phyloP scores from a whole-genome alignment of 2,888 invertebrate genomes.

The Pristionchus exspectatus region DNA sequence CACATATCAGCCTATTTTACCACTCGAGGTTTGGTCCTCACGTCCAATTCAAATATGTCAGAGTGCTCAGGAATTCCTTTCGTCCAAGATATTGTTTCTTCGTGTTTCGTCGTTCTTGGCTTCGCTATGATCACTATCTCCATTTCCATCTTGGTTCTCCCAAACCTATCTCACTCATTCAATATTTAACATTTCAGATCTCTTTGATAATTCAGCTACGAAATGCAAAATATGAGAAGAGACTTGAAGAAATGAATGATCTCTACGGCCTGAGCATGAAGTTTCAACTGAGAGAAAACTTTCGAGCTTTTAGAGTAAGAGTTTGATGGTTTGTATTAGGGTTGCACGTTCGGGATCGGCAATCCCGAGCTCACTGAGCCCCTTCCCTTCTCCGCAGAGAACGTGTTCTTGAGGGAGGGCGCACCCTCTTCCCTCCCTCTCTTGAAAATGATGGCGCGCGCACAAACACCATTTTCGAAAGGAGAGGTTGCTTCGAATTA shows the following conservation, averaged over 20 bases:
- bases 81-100: background rate
- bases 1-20: background rate
- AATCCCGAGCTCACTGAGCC: too few species aligned
- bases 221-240: background rate
- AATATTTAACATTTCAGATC: background rate
- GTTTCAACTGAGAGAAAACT: conserved; percentile 28
- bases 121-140: background rate
- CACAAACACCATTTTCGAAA: too few species aligned
- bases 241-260: background rate
- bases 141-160: background rate
- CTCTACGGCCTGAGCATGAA: background rate
- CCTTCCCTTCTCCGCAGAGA: too few species aligned
- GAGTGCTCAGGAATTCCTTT: background rate
- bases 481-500: too few species aligned
- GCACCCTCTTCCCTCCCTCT: too few species aligned
- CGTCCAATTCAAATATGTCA: background rate
- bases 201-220: background rate
- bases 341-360: too few species aligned
- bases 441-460: too few species aligned
- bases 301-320: conserved; percentile 21
- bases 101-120: background rate
- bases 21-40: background rate
- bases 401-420: too few species aligned
- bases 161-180: background rate
- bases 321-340: background rate